phyloP scores from a whole-genome alignment of 2,888 invertebrate genomes.

The Callyntrura guangdongensis region DNA sequence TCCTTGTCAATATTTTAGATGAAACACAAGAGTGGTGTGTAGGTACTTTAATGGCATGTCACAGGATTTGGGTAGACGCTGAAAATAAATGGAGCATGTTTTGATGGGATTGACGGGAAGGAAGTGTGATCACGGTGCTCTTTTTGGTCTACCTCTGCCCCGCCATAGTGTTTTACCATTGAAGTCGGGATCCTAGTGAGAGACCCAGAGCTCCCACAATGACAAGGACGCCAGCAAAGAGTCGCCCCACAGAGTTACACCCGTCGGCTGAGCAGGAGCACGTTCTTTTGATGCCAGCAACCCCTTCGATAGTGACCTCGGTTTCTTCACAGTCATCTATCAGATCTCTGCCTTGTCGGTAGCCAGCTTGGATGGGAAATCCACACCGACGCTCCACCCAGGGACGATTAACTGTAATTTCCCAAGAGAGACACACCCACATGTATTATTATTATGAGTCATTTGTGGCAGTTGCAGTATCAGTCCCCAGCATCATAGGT shows the following conservation, averaged over 20 bases:
- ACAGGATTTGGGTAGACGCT: too few species aligned
- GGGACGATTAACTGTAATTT: conserved; percentile 74
- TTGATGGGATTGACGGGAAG: not conserved
- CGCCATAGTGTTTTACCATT: too few species aligned
- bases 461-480: too few species aligned
- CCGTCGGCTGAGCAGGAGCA: conserved; percentile 79
- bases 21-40: conserved; percentile 53
- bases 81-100: too few species aligned
- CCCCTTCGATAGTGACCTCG: conserved; percentile 70
- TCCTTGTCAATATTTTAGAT: not conserved
- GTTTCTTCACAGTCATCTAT: conserved; percentile 74
- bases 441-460: too few species aligned
- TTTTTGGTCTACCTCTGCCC: not conserved
- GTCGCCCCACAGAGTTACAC: conserved; percentile 78
- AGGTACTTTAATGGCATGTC: too few species aligned
- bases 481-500: too few species aligned
- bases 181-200: too few species aligned
- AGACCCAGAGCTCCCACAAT: too few species aligned
- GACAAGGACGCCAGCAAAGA: too few species aligned
- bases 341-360: conserved; percentile 73
- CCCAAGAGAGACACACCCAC: too few species aligned
- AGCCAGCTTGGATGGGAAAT: conserved; percentile 69
- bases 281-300: conserved; percentile 66
- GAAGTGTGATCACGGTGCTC: not conserved
- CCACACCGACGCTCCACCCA: conserved; percentile 75